A percentile compares a stretch with the other conserved stretches of the same genome.
Conservation (phyloP, 2,888 invertebrate species). For the Prenolepis imparis region DNA sequence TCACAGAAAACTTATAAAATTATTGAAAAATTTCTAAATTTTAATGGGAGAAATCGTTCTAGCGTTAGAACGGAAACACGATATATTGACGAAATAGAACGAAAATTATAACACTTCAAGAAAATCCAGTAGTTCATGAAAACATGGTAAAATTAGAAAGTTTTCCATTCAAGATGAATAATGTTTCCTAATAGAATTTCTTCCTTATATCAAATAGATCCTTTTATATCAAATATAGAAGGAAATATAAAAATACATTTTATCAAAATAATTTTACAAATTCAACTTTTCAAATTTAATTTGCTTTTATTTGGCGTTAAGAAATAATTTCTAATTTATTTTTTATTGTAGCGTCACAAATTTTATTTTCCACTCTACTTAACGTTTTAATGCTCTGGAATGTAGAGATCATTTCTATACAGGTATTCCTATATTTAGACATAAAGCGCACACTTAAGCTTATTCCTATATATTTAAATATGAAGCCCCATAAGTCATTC, state of each 20-base stretch:
- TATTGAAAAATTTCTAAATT: conserved; percentile 55
- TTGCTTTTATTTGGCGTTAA: neutral
- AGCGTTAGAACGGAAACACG: conserved; percentile 41
- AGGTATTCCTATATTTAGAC: neutral
- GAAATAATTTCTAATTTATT: neutral
- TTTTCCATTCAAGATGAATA: neutral
- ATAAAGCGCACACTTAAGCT: neutral
- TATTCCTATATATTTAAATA: conserved; percentile 1
- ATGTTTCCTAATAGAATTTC: neutral
- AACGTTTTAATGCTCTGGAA: neutral
- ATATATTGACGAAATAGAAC: conserved; percentile 25
- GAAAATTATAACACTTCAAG: conserved; percentile 16
- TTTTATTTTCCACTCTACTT: neutral
- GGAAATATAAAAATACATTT: neutral
- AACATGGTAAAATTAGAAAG: neutral
- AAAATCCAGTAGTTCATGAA: neutral
- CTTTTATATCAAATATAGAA: neutral
- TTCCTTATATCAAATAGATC: no score
- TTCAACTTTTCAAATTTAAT: conserved; percentile 3
- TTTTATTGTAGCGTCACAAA: neutral
- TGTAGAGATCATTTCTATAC: neutral
- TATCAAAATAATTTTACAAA: neutral
- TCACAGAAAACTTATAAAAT: conserved; percentile 30
- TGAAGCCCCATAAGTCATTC: neutral
- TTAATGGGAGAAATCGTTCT: conserved; percentile 57